Base-by-base conservation (phyloP, 2,797 vertebrate species). In the Heterohyrax brucei region DNA sequence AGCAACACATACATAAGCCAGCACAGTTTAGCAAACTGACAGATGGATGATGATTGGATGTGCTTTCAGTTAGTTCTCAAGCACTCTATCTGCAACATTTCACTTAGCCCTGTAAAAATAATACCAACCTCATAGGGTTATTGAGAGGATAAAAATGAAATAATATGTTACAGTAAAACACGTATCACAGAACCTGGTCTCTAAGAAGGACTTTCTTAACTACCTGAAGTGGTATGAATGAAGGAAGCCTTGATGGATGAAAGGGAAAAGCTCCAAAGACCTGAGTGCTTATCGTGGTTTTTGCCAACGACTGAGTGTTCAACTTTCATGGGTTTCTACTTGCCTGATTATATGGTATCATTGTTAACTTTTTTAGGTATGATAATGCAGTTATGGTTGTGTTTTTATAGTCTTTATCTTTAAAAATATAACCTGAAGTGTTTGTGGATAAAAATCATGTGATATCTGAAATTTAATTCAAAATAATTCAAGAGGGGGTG, bases 391-490 rank as follows among this genome's bases (percentile, higher is more conserved):
- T 66, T 83, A 48, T 77, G 48, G 10, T 66, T 94, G 21, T 93
- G 10, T 70, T 94, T 68, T 93, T 93, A 56, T 4, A 76, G 59
- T 62, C 22, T 50, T 93, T 82, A 56, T 82, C 46, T 28, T 89
- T 61, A 26, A 93, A 93, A 13, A 64, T 59, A n/a, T 13, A 8
- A 39, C 18, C 46, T 81, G 24, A 81, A 93, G 75, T 88, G 66
- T 93, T 64, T 83, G 66, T 81, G n/a, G 13, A 81, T 81, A 64
- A 64, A 61, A 73, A 75, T 87, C 77, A 73, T 39, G 44, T 93
- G 22, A 53, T 64, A 39, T 30, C 44, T 82, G n/a, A 30, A 48
- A 46, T 68, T 87, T 78, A 72, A 53, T 87, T 93, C 53, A 93
- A 87, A 80, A 80, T 87, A 80, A 46, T 80, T 93, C 75, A 39